Conservation (phyloP, 1,140 invertebrate species). For the Brachionus sp. region DNA sequence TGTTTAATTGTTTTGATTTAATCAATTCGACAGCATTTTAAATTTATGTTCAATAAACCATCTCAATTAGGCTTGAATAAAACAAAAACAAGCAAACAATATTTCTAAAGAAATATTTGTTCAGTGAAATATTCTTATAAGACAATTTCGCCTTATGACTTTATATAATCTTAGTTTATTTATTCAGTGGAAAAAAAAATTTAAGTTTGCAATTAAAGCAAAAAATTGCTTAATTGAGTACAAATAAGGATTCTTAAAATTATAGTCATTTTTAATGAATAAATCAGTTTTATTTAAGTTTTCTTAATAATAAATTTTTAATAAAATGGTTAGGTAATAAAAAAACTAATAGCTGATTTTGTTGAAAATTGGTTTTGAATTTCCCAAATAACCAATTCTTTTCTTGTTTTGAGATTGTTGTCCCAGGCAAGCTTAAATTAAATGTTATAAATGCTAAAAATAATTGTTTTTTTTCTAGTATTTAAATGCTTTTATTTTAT, state of each 20-base stretch:
- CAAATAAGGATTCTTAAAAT: constrained; percentile 21
- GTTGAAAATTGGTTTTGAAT: not conserved
- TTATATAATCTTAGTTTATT: not conserved
- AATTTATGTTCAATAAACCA: not conserved
- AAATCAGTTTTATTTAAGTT: constrained; percentile 11
- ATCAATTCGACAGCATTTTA: not conserved
- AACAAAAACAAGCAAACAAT: not conserved
- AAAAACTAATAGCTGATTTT: not conserved
- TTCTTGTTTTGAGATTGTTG: not conserved
- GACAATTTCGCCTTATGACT: not conserved
- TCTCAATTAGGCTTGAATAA: not conserved
- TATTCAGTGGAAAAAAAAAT: constrained; percentile 29
- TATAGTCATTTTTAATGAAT: not conserved
- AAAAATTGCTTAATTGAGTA: constrained; percentile 25
- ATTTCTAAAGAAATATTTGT: not conserved
- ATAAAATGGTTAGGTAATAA: constrained; percentile 4
- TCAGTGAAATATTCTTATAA: not conserved
- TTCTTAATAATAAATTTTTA: constrained; percentile 7
- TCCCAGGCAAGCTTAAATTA: not conserved
- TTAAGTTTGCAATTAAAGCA: constrained; percentile 30
- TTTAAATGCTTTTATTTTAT: not conserved
- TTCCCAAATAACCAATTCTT: not conserved
- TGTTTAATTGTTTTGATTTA: not conserved
- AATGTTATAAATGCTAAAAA: not conserved
- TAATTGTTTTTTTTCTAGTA: not conserved